Evolutionary conservation across 2,113 vertebrate species (phyloP), one percentile per base, ranked within the genome.

Genomic region (Protomyctophum bolini): DNA sequence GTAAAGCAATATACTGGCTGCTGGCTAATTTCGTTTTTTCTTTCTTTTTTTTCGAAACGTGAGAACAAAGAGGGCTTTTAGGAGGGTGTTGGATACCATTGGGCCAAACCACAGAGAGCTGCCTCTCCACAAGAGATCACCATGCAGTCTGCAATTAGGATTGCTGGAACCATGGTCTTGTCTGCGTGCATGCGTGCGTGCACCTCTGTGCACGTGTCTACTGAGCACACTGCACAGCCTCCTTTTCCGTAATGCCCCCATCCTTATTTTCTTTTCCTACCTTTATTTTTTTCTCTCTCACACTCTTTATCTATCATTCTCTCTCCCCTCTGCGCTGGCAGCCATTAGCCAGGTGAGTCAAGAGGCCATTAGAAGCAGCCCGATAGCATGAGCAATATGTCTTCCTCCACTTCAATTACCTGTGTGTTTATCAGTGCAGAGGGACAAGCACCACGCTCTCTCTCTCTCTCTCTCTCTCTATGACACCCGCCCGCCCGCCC

Each of bases 51-150:
- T 83, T 72, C 89, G 87, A 87, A 91, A 86, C 58, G 63, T 77
- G 83, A 89, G 88, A 88, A 90, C 86, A 86, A 88, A 87, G 84
- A 81, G 68, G 76, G 78, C 83, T 85, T 87, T 88, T 73, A 84
- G 72, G 76, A 79, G 73, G 76, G 67, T 57, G 73, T 69, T 77
- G 70, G 76, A 77, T 70, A 75, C 79, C 77, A 76, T 67, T 6
- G 45, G 82, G 74, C 76, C 75, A 79, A 79, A 86, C 82, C 84
- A 73, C 80, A 75, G 71, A 71, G 60, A 83, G 75, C 84, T 82
- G 73, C 74, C 83, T 64, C 77, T 70, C 69, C 54, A 58, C 76
- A 79, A 71, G 73, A 79, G 73, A 79, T 89, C 79, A 85, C 75
- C 33, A 33, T n/a, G n/a, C 82, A 86, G 75, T 70, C 79, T 76